Evolutionary conservation across 2,797 vertebrate species (phyloP).

Genomic region (Phrynocephalus guinanensis): DNA sequence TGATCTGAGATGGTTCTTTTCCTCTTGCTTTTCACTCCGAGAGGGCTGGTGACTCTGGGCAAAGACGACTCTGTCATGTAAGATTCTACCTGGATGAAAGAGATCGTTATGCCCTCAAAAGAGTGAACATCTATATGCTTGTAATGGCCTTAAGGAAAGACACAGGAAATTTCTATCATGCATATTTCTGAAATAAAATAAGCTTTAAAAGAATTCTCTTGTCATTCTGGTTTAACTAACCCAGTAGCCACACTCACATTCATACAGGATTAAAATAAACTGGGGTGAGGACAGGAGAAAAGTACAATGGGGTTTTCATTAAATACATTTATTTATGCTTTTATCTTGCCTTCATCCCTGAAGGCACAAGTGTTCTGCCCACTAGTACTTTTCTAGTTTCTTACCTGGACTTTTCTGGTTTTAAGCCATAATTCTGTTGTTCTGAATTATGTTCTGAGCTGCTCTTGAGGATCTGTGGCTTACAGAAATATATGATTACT

Average conservation of each 20-base stretch:
- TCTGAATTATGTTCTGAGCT: background rate
- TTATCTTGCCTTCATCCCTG: background rate
- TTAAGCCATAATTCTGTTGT: background rate
- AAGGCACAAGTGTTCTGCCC: background rate
- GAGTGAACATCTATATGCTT: background rate
- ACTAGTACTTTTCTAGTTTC: no score
- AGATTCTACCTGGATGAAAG: conserved; percentile 2
- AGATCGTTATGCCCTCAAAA: background rate
- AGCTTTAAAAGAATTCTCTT: conserved; percentile 15
- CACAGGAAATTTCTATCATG: background rate
- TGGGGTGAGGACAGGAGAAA: background rate
- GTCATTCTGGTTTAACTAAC: background rate
- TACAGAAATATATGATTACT: background rate
- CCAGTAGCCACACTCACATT: background rate
- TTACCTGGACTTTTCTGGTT: background rate
- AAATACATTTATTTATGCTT: background rate
- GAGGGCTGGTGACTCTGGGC: background rate
- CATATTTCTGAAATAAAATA: background rate
- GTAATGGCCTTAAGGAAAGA: background rate
- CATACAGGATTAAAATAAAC: background rate
- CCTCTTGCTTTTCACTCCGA: conserved; percentile 33
- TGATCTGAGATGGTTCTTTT: conserved; percentile 37
- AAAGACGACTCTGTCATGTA: background rate
- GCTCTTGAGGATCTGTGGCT: background rate
- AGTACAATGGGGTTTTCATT: background rate